Evolutionary conservation across 1,140 invertebrate genomes (phyloP).

Genomic region (Lordiphosa mommai): DNA sequence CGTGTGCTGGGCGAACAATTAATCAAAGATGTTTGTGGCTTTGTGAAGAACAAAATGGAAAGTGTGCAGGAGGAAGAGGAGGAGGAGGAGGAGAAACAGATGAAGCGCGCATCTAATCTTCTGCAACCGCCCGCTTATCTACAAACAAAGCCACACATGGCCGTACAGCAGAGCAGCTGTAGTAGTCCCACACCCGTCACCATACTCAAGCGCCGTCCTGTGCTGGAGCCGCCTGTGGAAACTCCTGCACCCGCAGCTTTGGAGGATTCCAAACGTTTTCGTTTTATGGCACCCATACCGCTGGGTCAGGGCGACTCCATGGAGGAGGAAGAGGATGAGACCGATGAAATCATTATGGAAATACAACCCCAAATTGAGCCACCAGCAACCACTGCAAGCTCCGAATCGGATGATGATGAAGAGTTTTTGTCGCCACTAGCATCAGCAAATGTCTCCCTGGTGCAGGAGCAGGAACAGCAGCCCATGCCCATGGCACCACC

Average conservation of each 20-base stretch:
- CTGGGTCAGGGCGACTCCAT: neutral
- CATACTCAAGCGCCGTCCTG: slow-evolving; percentile 19
- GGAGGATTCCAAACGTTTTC: slow-evolving; percentile 6
- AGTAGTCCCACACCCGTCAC: neutral
- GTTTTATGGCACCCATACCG: slow-evolving; percentile 33
- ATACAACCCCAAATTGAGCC: slow-evolving; percentile 19
- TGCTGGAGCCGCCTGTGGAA: neutral
- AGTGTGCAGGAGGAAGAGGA: neutral
- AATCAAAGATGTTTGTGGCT: slow-evolving; percentile 17
- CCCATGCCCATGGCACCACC: slow-evolving; percentile 3
- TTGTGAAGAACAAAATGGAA: neutral
- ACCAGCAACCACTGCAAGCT: neutral
- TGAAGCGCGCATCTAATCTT: neutral
- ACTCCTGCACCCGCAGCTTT: neutral
- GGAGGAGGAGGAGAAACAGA: neutral
- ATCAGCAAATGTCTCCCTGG: slow-evolving; percentile 13
- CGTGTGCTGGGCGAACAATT: slow-evolving; percentile 37
- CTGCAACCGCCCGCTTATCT: slow-evolving; percentile 23
- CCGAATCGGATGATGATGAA: slow-evolving; percentile 18
- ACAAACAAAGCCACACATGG: neutral
- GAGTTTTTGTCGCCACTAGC: slow-evolving; percentile 39
- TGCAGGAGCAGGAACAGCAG: neutral
- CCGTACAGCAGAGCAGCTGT: neutral
- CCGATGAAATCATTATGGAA: slow-evolving; percentile 57
- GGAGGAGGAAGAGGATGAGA: slow-evolving; percentile 30